Base-by-base conservation (phyloP, 2,888 invertebrate species). In the Chrysolina haemoptera region DNA sequence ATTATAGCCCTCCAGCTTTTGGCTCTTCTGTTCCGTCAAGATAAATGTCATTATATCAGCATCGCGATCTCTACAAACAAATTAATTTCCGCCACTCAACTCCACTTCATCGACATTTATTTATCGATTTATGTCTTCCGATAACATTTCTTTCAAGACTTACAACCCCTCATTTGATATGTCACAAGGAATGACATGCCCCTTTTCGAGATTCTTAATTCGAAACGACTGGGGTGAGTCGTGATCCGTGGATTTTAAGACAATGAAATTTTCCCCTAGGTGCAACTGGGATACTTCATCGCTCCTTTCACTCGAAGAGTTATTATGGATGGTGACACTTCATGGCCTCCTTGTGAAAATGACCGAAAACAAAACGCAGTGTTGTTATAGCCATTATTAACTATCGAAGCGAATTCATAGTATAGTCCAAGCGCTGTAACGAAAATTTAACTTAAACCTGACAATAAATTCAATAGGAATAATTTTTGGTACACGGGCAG, bases 91-190 rank as follows among this genome's bases (percentile, higher is more conserved):
- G 16, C 12, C 11, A 53, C 16, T 6, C 53, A 20, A 53, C 53
- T 18, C 12, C 48, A 2, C 6, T 48, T 2, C 48, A 48, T 10
- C 1, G 16, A 48, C 48, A 48, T 48, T 53, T 53, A n/a, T 59
- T 59, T 27, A 59, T 22, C 22, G 59, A 22, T 59, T 59, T 35
- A 59, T 27, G 59, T 27, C 10, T 22, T 35, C 14, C 46, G 6
- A 46, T 14, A 46, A 46, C n/a, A 46, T 46, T 46, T 46, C 27
- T 35, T 14, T 27, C 14, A 27, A 20, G 20, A 53, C 16, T 12
- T 53, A 11, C 53, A n/a, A 59, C 59, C 59, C 59, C 27, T 27
- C 59, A 59, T 59, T 59, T 59, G 59, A 55, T 59, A 59, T 59
- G 59, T 35, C 59, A 59, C 22, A 27, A 35, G 27, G 59, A n/a